Evolutionary conservation across 2,888 invertebrate species (phyloP).

Genomic region (Crepidodera aurea): DNA sequence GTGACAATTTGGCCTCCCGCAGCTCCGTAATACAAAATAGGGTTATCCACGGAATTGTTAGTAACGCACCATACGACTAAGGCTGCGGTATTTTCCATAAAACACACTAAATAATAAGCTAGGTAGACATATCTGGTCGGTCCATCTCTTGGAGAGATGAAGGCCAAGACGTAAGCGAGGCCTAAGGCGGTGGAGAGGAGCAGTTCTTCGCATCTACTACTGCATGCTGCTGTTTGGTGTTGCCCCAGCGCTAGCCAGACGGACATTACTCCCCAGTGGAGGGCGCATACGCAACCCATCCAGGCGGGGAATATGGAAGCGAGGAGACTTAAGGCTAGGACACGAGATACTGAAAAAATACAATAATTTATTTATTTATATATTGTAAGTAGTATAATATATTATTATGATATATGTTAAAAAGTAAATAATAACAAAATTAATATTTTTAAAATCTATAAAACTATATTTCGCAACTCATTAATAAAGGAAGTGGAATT

Average conservation of each 20-base stretch:
- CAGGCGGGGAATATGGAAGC: conserved; percentile 64
- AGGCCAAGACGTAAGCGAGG: conserved; percentile 68
- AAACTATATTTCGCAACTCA: no score
- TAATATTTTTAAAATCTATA: no score
- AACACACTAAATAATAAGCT: conserved; percentile 62
- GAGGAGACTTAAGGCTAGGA: conserved; percentile 66
- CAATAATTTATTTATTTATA: no score
- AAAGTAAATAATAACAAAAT: no score
- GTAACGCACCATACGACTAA: conserved; percentile 63
- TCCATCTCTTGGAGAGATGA: conserved; percentile 68
- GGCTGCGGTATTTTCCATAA: conserved; percentile 63
- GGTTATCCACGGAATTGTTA: conserved; percentile 58
- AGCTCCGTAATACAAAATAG: conserved; percentile 60
- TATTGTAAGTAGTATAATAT: no score
- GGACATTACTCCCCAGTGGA: conserved; percentile 68
- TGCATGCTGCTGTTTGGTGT: conserved; percentile 61
- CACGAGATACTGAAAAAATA: conserved; percentile 62
- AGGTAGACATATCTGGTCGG: conserved; percentile 66
- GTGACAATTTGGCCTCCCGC: conserved; percentile 58
- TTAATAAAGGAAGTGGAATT: no score
- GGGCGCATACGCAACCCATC: conserved; percentile 62
- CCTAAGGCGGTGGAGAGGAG: conserved; percentile 65
- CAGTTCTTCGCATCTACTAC: conserved; percentile 61
- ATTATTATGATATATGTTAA: no score
- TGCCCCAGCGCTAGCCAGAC: conserved; percentile 64